Conservation (phyloP, 1,140 invertebrate genomes). For the Cephus cinctus region DNA sequence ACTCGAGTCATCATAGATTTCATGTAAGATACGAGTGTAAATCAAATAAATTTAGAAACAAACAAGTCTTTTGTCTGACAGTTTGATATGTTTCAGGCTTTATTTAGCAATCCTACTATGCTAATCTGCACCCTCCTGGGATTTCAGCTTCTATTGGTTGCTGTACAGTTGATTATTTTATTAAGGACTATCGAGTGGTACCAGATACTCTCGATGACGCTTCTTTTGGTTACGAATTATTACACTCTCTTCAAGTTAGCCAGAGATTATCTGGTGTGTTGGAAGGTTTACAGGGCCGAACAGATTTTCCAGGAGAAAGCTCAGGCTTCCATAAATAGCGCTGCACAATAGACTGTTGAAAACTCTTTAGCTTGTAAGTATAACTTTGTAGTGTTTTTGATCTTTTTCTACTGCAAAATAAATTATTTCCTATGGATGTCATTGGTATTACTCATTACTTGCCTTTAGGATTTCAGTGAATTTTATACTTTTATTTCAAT, state of each 20-base stretch:
- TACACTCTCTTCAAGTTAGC: slow-evolving; percentile 87
- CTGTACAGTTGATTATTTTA: slow-evolving; percentile 76
- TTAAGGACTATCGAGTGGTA: slow-evolving; percentile 85
- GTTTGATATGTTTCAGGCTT: slow-evolving; percentile 59
- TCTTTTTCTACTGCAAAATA: slow-evolving; percentile 7
- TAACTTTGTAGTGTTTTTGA: not conserved
- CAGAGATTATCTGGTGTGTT: slow-evolving; percentile 82
- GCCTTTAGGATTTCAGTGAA: not conserved
- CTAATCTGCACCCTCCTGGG: slow-evolving; percentile 74
- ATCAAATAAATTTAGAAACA: slow-evolving; percentile 1
- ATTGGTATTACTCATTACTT: too few species aligned
- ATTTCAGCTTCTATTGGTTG: slow-evolving; percentile 71
- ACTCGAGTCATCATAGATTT: slow-evolving; percentile 77
- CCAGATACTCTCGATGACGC: slow-evolving; percentile 80
- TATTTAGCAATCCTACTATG: slow-evolving; percentile 85
- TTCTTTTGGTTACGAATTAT: slow-evolving; percentile 88
- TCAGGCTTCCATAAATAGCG: slow-evolving; percentile 22
- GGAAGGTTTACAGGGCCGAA: slow-evolving; percentile 77
- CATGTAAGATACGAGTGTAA: slow-evolving; percentile 67
- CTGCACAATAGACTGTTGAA: slow-evolving; percentile 7
- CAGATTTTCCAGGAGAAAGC: slow-evolving; percentile 65
- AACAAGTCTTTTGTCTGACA: slow-evolving; percentile 1
- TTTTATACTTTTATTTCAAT: not conserved
- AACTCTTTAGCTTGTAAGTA: too few species aligned
- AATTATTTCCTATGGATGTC: slow-evolving; percentile 2